Evolutionary conservation across 1,140 invertebrate species (phyloP).

Genomic region (Zaprionus camerounensis): DNA sequence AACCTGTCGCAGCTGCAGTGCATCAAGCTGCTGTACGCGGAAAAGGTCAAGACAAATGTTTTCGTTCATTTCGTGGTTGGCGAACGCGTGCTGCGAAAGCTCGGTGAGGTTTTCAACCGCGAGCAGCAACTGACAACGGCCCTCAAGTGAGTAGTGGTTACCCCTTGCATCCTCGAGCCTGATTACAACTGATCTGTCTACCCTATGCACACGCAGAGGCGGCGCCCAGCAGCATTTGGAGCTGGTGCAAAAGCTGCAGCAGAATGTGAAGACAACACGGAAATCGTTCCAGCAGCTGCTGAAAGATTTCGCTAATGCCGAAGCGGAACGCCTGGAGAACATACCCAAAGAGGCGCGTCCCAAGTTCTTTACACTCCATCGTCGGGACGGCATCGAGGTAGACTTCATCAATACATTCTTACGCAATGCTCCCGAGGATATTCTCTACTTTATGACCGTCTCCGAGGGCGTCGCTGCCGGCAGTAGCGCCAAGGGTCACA

Average conservation of each 20-base stretch:
- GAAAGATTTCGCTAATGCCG: slow-evolving; percentile 88
- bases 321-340: slow-evolving; percentile 87
- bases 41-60: slow-evolving; percentile 89
- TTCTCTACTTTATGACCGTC: slow-evolving; percentile 88
- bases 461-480: slow-evolving; percentile 86
- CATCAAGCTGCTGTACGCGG: slow-evolving; percentile 89
- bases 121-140: slow-evolving; percentile 88
- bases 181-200: neutral
- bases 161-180: neutral
- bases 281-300: slow-evolving; percentile 88
- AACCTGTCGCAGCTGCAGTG: slow-evolving; percentile 92
- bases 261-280: slow-evolving; percentile 87
- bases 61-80: slow-evolving; percentile 89
- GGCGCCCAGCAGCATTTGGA: slow-evolving; percentile 88
- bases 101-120: slow-evolving; percentile 87
- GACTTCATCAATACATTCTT: slow-evolving; percentile 90
- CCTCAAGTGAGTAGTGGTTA: slow-evolving; percentile 83
- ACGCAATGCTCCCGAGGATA: slow-evolving; percentile 86
- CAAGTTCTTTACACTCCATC: slow-evolving; percentile 87
- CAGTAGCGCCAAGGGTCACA: slow-evolving; percentile 86
- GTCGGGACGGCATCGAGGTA: slow-evolving; percentile 89
- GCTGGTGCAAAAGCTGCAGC: slow-evolving; percentile 89
- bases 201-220: slow-evolving; percentile 85
- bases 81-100: slow-evolving; percentile 87
- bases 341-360: slow-evolving; percentile 84